Percentiles rank a stretch among this genome's conserved stretches.
These are phyloP conservation scores for Drosophila kanekoi DNA, from an alignment of 2,888 invertebrate species.

Conservation along the genomic window DNA sequence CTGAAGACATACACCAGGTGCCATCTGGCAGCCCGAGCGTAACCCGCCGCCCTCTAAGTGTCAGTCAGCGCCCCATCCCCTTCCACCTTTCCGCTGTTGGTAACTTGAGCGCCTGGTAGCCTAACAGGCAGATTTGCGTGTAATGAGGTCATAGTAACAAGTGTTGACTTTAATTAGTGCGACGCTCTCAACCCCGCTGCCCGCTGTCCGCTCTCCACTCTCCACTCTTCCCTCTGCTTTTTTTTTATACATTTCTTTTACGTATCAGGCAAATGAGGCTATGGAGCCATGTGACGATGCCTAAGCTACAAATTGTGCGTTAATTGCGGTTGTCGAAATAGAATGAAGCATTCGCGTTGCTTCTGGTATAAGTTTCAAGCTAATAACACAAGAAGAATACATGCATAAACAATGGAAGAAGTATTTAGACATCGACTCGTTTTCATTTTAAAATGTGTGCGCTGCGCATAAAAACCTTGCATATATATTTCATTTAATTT, in stretches of 20 bases:
- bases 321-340: slow-evolving; percentile 52
- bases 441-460: no score
- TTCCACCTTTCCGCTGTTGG: slow-evolving; percentile 7
- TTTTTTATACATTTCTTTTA: slow-evolving; percentile 23
- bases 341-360: slow-evolving; percentile 1
- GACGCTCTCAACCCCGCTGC: slow-evolving; percentile 18
- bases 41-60: not conserved
- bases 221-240: not conserved
- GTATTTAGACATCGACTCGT: no score
- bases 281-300: slow-evolving; percentile 52
- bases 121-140: slow-evolving; percentile 65
- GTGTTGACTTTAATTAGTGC: slow-evolving; percentile 79
- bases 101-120: slow-evolving; percentile 41
- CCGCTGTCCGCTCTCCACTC: not conserved
- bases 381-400: not conserved
- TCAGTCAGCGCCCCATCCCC: not conserved
- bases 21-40: slow-evolving; percentile 1
- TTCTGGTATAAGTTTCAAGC: slow-evolving; percentile 2
- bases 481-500: not conserved
- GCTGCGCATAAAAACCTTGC: no score
- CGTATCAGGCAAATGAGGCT: slow-evolving; percentile 45
- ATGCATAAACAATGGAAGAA: no score
- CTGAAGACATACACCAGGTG: slow-evolving; percentile 73
- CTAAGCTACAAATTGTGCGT: slow-evolving; percentile 60
- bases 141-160: slow-evolving; percentile 78